These are phyloP conservation scores for Acestrorhynchus altus DNA, from an alignment of 2,797 vertebrate genomes.

Conservation along the genomic window DNA sequence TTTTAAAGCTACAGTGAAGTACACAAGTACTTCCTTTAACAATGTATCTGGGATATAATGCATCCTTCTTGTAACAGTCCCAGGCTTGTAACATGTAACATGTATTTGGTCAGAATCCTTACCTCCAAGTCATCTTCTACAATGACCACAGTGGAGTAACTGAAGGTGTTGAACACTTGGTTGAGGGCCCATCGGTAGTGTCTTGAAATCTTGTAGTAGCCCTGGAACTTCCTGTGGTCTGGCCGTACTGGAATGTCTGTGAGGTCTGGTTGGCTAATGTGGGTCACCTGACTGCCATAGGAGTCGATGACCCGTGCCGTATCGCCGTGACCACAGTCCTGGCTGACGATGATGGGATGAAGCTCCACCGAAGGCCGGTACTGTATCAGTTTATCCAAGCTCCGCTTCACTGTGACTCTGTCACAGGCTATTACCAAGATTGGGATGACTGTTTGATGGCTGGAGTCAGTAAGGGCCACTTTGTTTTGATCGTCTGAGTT, in stretches of 20 bases:
- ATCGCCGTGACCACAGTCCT: slow-evolving; percentile 92
- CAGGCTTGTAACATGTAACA: too few relatives aligned
- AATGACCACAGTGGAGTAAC: slow-evolving; percentile 86
- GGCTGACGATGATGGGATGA: slow-evolving; percentile 91
- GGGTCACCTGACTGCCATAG: slow-evolving; percentile 84
- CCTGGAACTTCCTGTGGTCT: slow-evolving; percentile 94
- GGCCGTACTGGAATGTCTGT: slow-evolving; percentile 81
- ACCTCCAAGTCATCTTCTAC: slow-evolving; percentile 95
- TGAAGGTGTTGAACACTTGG: slow-evolving; percentile 85
- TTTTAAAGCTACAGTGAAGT: too few relatives aligned
- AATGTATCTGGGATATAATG: too few relatives aligned
- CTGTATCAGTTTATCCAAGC: slow-evolving; percentile 87
- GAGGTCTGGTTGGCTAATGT: slow-evolving; percentile 88
- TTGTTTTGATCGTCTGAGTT: slow-evolving; percentile 26
- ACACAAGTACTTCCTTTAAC: too few relatives aligned
- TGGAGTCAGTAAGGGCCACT: slow-evolving; percentile 24
- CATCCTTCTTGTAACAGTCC: too few relatives aligned
- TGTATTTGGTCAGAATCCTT: slow-evolving; percentile 50
- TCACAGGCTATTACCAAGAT: slow-evolving; percentile 93
- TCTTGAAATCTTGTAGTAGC: slow-evolving; percentile 90
- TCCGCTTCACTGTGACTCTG: slow-evolving; percentile 89
- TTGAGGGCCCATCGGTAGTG: slow-evolving; percentile 95
- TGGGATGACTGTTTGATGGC: slow-evolving; percentile 77
- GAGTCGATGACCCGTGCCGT: slow-evolving; percentile 86
- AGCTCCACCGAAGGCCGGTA: slow-evolving; percentile 85